Evolutionary conservation across 37 sponge, comb jelly and placozoan species (phyloP).

Genomic region (Beroe forskalii): DNA sequence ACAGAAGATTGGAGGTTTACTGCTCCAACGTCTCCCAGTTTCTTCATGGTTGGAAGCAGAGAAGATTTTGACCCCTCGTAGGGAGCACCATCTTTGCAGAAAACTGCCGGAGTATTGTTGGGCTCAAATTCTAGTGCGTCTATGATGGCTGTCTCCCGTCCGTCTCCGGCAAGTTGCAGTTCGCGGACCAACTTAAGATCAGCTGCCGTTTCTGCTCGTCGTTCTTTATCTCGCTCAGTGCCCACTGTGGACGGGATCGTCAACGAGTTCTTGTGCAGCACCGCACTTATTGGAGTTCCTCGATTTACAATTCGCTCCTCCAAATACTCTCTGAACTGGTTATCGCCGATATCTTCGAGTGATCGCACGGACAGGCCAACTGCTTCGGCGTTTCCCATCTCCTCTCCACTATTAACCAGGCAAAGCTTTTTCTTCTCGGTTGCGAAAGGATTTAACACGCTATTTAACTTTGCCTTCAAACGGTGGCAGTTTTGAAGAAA

Average conservation of each 20-base stretch:
- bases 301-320: background rate
- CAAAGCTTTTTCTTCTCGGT: background rate
- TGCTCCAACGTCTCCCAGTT: too few species aligned
- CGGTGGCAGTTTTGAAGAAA: background rate
- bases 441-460: background rate
- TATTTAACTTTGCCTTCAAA: background rate
- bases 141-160: too few species aligned
- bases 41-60: too few species aligned
- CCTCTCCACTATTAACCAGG: background rate
- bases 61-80: too few species aligned
- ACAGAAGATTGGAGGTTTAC: too few species aligned
- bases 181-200: background rate
- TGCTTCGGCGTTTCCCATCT: background rate
- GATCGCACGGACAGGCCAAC: background rate
- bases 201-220: background rate
- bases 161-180: background rate
- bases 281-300: background rate
- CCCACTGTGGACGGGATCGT: background rate
- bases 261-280: background rate
- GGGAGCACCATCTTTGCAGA: too few species aligned
- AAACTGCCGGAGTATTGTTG: too few species aligned
- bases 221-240: background rate
- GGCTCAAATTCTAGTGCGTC: too few species aligned
- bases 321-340: background rate
- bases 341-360: background rate